Evolutionary conservation across 2,888 invertebrate species (phyloP).

Genomic region (Leptopilina drosophilae): DNA sequence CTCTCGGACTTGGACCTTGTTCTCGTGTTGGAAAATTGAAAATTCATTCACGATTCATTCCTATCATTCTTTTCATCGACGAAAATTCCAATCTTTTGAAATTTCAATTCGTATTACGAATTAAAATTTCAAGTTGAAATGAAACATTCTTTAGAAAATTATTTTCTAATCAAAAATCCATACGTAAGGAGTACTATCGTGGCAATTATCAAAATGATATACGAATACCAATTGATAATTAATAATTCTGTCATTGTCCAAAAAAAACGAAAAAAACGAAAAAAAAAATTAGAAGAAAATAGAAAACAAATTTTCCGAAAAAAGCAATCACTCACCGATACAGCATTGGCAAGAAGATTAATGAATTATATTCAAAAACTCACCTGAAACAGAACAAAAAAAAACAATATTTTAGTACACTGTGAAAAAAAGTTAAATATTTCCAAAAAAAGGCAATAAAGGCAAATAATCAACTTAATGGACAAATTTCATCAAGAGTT

Average conservation of each 20-base stretch:
- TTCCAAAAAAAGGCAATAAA: background rate
- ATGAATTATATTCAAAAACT: background rate
- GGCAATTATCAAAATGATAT: no score
- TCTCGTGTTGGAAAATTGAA: conserved; percentile 23
- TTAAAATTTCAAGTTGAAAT: no score
- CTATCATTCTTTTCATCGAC: background rate
- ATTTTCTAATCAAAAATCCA: no score
- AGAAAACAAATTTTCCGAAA: background rate
- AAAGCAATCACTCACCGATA: background rate
- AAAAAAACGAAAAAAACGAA: no score
- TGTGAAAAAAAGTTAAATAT: background rate
- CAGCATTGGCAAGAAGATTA: background rate
- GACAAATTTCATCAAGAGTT: background rate
- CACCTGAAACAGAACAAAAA: conserved; percentile 35
- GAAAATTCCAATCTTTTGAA: no score
- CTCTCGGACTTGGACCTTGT: background rate
- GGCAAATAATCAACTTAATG: background rate
- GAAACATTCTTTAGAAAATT: no score
- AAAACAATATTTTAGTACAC: background rate
- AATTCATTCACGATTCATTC: conserved; percentile 14
- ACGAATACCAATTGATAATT: no score
- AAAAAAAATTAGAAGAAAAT: background rate
- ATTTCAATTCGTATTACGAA: no score
- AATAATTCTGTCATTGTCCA: no score
- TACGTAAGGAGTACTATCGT: no score